A percentile compares a stretch with the other conserved stretches of the same genome.
Conservation (phyloP, 2,888 invertebrate genomes). For the Caradrina kadenii region DNA sequence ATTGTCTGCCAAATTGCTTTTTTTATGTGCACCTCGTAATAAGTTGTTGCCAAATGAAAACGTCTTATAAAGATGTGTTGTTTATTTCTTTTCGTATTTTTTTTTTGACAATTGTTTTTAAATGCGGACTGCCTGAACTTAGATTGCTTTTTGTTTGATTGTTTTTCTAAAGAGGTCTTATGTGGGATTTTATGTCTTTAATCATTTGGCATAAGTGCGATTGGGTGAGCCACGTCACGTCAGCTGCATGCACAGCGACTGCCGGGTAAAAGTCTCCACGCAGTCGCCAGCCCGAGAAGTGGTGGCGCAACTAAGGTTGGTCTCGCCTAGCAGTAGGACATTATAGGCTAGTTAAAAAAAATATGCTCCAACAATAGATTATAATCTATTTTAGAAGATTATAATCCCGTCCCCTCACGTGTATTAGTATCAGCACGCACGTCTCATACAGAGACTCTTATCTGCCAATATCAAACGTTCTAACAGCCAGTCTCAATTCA, state of each 20-base stretch:
- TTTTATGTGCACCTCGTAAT: slow-evolving; percentile 5
- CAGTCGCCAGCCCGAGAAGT: too few species aligned
- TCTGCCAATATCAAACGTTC: slow-evolving; percentile 37
- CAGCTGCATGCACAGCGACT: too few species aligned
- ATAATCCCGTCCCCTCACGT: not conserved
- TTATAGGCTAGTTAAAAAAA: too few species aligned
- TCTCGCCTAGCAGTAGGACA: too few species aligned
- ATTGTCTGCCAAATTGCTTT: slow-evolving; percentile 34
- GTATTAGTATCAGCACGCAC: slow-evolving; percentile 2
- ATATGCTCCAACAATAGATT: too few species aligned
- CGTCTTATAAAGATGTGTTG: too few species aligned
- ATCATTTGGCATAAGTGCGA: too few species aligned
- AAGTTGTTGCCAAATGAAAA: slow-evolving; percentile 10
- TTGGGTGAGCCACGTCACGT: not conserved
- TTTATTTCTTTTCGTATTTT: not conserved
- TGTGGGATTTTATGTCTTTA: not conserved
- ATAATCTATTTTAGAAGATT: not conserved
- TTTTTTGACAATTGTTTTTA: not conserved
- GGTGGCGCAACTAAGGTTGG: too few species aligned
- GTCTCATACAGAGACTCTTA: slow-evolving; percentile 9
- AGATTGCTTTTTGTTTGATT: not conserved
- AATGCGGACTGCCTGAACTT: not conserved
- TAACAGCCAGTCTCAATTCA: slow-evolving; percentile 55
- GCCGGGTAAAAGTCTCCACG: too few species aligned
- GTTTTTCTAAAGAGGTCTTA: not conserved